phyloP scores from a whole-genome alignment of 2,113 vertebrate genomes.

The Oenanthe melanoleuca region DNA sequence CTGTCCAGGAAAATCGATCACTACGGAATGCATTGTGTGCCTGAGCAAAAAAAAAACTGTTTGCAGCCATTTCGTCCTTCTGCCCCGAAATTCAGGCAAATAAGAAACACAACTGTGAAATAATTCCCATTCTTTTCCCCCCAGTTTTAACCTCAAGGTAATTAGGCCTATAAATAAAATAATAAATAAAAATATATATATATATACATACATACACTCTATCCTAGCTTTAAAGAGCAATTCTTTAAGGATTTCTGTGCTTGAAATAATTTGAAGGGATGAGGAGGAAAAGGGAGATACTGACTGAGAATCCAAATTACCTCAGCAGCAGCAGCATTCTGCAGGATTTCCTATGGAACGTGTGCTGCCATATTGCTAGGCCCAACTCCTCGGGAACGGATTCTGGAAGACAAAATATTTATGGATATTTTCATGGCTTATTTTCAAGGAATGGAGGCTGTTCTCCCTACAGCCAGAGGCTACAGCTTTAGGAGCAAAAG shows the following conservation, averaged over 20 bases:
- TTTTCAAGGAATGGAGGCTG: neutral
- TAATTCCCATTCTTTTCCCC: neutral
- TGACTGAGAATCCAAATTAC: slow-evolving; percentile 34
- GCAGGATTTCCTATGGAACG: neutral
- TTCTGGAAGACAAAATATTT: slow-evolving; percentile 72
- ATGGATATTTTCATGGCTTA: neutral
- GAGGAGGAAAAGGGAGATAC: neutral
- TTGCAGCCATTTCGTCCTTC: slow-evolving; percentile 33
- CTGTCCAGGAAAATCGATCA: slow-evolving; percentile 55
- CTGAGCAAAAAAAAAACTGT: neutral
- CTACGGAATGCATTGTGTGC: slow-evolving; percentile 37
- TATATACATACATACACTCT: fast-evolving
- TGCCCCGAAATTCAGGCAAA: slow-evolving; percentile 18
- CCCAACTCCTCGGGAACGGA: slow-evolving; percentile 1
- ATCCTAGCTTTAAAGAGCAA: neutral
- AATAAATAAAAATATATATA: neutral
- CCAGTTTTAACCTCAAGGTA: neutral
- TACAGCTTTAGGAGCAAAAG: neutral
- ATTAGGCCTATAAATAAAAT: neutral
- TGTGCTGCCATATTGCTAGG: slow-evolving; percentile 65
- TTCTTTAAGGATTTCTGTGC: neutral
- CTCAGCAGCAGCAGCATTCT: neutral
- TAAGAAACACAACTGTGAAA: neutral
- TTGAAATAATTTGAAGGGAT: neutral
- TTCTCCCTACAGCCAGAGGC: neutral